These are phyloP conservation scores for Podarcis cretensis DNA, from an alignment of 2,113 vertebrate genomes.

Conservation along the genomic window DNA sequence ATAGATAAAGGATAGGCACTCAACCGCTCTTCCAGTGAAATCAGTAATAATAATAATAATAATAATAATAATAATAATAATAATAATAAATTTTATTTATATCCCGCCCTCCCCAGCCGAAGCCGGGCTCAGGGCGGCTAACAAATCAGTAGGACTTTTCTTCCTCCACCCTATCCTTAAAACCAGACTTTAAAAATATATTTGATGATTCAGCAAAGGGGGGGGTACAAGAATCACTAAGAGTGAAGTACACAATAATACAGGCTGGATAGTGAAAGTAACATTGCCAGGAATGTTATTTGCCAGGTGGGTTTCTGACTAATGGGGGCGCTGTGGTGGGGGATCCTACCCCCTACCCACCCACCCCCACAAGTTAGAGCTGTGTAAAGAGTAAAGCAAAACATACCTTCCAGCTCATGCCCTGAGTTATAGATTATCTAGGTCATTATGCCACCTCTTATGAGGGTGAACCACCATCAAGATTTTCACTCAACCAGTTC, in stretches of 20 bases:
- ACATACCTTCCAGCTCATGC: slow-evolving; percentile 1
- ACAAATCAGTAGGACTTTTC: neutral
- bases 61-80: no score
- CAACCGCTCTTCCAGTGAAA: neutral
- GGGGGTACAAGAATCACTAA: neutral
- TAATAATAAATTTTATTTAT: no score
- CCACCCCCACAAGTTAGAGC: neutral
- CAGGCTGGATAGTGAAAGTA: neutral
- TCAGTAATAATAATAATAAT: no score
- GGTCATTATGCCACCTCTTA: neutral
- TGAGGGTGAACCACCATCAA: slow-evolving; percentile 35
- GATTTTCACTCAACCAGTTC: slow-evolving; percentile 11
- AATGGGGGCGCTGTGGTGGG: no score
- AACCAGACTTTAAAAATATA: neutral
- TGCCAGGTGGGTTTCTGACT: neutral
- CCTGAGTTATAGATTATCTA: slow-evolving; percentile 33
- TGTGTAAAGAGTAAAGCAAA: neutral
- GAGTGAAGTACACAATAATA: neutral
- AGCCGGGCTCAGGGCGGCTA: no score
- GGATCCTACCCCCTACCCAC: neutral
- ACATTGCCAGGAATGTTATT: neutral
- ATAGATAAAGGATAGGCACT: neutral
- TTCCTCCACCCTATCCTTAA: neutral
- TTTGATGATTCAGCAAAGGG: neutral
- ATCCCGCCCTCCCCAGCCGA: no score